These are phyloP conservation scores for Leptopilina drosophilae DNA, from an alignment of 2,888 invertebrate genomes.

Conservation along the genomic window DNA sequence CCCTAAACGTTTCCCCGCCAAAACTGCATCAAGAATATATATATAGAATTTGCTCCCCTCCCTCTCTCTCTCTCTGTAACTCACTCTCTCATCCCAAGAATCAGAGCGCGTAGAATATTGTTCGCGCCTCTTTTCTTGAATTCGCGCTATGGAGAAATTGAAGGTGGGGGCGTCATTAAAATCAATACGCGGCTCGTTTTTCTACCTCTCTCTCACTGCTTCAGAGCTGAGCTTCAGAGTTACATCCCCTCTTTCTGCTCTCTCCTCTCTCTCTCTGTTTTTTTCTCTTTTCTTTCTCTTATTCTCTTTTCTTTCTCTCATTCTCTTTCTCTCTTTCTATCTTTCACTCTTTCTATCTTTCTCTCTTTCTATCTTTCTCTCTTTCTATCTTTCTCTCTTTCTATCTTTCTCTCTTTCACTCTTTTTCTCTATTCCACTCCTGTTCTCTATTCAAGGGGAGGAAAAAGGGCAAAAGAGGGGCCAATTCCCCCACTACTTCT, in stretches of 20 bases:
- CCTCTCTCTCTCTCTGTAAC: background rate
- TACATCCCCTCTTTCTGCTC: no score
- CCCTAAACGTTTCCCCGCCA: background rate
- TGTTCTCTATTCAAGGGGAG: constrained; percentile 47
- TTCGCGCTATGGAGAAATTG: constrained; percentile 58
- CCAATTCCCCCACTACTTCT: constrained; percentile 41
- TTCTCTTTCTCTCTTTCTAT: constrained; percentile 61
- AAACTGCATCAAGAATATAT: background rate
- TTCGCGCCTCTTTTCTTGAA: constrained; percentile 69
- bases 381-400: constrained; percentile 58
- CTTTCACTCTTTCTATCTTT: constrained; percentile 58
- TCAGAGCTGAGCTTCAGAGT: no score
- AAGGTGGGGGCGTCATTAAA: constrained; percentile 75
- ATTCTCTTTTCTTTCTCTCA: no score
- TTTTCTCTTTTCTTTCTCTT: constrained; percentile 61
- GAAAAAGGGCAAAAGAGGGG: constrained; percentile 48
- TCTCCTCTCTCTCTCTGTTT: constrained; percentile 61
- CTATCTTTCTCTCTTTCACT: constrained; percentile 63
- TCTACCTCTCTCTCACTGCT: constrained; percentile 45
- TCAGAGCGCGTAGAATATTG: constrained; percentile 67
- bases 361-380: no score
- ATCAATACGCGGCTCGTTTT: constrained; percentile 74
- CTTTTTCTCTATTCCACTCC: constrained; percentile 56
- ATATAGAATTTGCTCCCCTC: background rate
- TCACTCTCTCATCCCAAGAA: constrained; percentile 50